Percentiles rank a stretch among this genome's conserved stretches.
These are phyloP conservation scores for Drosophila affinis DNA, from an alignment of 2,888 invertebrate genomes.

Conservation along the genomic window DNA sequence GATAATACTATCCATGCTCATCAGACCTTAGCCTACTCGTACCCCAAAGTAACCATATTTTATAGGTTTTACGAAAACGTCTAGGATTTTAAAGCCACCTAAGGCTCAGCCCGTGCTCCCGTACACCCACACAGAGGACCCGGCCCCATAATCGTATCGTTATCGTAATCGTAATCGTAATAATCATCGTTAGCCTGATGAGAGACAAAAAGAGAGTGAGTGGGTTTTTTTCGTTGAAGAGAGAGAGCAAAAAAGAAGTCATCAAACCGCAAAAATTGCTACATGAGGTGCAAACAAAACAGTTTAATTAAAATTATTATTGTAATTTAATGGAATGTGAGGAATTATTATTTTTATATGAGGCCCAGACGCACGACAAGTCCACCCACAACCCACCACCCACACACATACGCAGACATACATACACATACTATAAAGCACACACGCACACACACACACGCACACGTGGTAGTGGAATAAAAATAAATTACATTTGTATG, in stretches of 20 bases:
- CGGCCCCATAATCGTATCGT: slow-evolving; percentile 28
- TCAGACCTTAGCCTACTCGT: background rate
- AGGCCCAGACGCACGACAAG: slow-evolving; percentile 4
- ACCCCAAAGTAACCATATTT: background rate
- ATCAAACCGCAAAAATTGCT: slow-evolving; percentile 56
- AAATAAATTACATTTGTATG: slow-evolving; percentile 80
- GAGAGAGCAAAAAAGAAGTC: slow-evolving; percentile 49
- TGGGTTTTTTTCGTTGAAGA: slow-evolving; percentile 4
- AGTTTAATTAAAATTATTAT: slow-evolving; percentile 79
- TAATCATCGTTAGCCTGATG: slow-evolving; percentile 39
- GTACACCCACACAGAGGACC: background rate
- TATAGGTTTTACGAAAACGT: background rate
- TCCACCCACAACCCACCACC: slow-evolving; percentile 17
- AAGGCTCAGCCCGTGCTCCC: background rate
- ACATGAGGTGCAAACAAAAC: slow-evolving; percentile 71
- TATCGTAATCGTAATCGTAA: slow-evolving; percentile 42
- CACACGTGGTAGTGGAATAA: slow-evolving; percentile 49
- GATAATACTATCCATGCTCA: too few species aligned
- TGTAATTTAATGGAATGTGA: slow-evolving; percentile 78
- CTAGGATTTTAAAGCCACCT: background rate
- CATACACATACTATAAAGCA: slow-evolving; percentile 39
- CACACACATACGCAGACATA: slow-evolving; percentile 28
- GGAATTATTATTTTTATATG: slow-evolving; percentile 75
- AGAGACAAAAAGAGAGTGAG: slow-evolving; percentile 12
- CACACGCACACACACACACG: background rate